Conservation (phyloP, 2,113 vertebrate genomes). For the Sorex fumeus region DNA sequence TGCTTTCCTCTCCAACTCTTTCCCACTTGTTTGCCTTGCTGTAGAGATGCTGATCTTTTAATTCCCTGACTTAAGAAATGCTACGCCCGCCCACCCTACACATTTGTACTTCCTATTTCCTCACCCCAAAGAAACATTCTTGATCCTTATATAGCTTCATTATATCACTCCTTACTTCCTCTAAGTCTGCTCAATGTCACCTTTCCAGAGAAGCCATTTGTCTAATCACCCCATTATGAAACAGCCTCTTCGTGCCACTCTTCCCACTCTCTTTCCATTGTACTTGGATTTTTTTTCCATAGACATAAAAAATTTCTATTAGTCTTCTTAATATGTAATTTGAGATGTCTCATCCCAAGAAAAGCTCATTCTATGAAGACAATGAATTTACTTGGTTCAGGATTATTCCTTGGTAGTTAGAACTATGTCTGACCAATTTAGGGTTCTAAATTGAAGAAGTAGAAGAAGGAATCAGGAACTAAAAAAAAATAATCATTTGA, state of each 20-base stretch:
- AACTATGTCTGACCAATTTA: background rate
- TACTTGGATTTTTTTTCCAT: background rate
- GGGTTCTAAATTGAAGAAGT: no score
- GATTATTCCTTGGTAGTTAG: background rate
- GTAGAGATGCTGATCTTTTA: background rate
- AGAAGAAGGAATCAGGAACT: background rate
- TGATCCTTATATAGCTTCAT: background rate
- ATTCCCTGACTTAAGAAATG: background rate
- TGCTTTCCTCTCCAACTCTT: background rate
- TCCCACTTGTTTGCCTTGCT: background rate
- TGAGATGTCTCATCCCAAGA: background rate
- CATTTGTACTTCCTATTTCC: background rate
- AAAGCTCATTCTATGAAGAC: background rate
- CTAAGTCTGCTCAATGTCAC: background rate
- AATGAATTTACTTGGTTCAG: background rate
- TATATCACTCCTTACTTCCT: background rate
- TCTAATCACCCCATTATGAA: background rate
- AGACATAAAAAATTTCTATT: background rate
- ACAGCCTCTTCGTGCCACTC: background rate
- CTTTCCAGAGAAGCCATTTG: background rate
- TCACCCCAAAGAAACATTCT: background rate
- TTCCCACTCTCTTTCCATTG: background rate
- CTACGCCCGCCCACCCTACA: background rate
- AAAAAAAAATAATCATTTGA: constrained; percentile 20
- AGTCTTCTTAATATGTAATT: background rate